These are phyloP conservation scores for Gastrophryne carolinensis DNA, from an alignment of 2,797 vertebrate genomes.

Conservation along the genomic window DNA sequence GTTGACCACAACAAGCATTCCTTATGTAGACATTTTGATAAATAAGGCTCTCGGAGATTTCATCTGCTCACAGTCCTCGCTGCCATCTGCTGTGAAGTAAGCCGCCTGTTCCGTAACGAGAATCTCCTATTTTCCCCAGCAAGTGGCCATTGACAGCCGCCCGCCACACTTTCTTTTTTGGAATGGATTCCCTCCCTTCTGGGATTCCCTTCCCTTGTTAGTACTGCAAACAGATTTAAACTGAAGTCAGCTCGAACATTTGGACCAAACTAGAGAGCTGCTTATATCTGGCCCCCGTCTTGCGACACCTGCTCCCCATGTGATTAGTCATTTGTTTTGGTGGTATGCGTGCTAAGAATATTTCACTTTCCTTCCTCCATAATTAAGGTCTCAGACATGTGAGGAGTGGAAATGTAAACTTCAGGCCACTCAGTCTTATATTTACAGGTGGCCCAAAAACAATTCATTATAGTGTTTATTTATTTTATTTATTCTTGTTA, in stretches of 20 bases:
- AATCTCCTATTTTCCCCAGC: conserved; percentile 14
- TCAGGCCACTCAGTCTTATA: no score
- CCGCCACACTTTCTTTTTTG: background rate
- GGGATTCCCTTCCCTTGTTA: conserved; percentile 41
- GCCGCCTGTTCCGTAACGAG: background rate
- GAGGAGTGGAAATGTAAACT: no score
- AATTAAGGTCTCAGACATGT: no score
- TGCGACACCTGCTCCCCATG: background rate
- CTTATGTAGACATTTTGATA: background rate
- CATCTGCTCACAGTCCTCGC: background rate
- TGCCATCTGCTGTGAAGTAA: conserved; percentile 31
- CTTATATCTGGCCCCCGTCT: background rate
- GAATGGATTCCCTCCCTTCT: conserved; percentile 26
- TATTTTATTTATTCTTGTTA: no score
- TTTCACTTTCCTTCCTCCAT: background rate
- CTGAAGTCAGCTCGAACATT: background rate
- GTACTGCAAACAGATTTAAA: conserved; percentile 19
- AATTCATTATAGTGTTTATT: no score
- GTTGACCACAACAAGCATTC: no score
- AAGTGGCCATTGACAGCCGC: background rate
- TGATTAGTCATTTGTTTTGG: background rate
- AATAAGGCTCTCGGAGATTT: background rate
- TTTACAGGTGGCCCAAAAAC: no score
- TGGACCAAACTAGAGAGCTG: background rate
- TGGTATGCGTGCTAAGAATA: background rate